Percentiles rank a stretch among this genome's conserved stretches.
Conservation (phyloP, 2,888 invertebrate genomes). For the Cybosia mesomella region DNA sequence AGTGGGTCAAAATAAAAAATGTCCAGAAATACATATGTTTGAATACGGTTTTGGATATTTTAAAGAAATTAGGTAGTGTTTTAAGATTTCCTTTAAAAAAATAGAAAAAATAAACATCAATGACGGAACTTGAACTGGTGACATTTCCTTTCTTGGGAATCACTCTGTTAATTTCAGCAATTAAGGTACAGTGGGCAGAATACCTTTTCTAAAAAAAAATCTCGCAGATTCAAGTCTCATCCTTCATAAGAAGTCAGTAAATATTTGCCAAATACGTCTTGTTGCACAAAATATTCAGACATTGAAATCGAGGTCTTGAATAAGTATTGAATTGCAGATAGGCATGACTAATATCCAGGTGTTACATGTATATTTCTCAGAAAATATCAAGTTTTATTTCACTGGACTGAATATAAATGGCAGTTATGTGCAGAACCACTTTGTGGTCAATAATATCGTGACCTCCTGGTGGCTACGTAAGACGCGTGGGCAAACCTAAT, state of each 20-base stretch:
- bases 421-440: constrained; percentile 10
- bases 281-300: constrained; percentile 6
- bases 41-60: background rate
- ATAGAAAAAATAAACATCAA: too few species aligned
- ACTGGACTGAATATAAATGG: constrained; percentile 6
- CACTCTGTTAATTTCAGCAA: background rate
- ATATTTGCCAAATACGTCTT: background rate
- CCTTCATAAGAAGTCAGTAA: background rate
- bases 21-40: background rate
- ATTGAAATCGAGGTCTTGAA: constrained; percentile 4
- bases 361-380: constrained; percentile 8
- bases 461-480: constrained; percentile 33
- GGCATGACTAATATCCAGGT: constrained; percentile 15
- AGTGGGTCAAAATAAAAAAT: constrained; percentile 18
- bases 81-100: too few species aligned
- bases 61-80: background rate
- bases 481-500: constrained; percentile 41
- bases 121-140: too few species aligned
- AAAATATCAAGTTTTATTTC: constrained; percentile 9
- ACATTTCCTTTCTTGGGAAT: background rate
- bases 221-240: background rate
- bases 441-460: constrained; percentile 19
- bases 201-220: background rate
- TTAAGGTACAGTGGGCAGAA: background rate
- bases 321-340: background rate